Evolutionary conservation across 1,140 invertebrate species (phyloP), one percentile per base, ranked within the genome.

Genomic region (Caerostris extrusa): DNA sequence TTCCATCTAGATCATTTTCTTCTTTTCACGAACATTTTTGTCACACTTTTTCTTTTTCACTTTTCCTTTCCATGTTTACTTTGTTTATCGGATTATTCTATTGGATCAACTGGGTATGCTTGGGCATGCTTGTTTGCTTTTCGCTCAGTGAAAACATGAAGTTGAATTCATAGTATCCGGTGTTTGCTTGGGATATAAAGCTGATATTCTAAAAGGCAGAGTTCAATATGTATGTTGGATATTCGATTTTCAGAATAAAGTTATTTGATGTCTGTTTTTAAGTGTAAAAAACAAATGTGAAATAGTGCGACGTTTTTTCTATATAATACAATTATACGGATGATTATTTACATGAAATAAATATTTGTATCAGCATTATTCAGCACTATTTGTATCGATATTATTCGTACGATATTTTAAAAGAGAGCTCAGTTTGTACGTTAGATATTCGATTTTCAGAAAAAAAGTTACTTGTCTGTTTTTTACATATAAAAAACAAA

Each of bases 11-110:
- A 77, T 77, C 71, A 8, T 10, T 53, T 77, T 77, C 71, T 50
- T 10, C 61, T 53, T 77, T 77, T 34, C 12, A 4, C 7, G 71
- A 53, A 77, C 4, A 77, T 77, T 77, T 77, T 77, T 77, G 71
- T 77, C 71, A 77, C 71, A 77, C 71, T 77, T 77, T 77, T 50
- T 34, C 50, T 34, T 34, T 34, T 34, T 34, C 34, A 34, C 34
- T 34, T 34, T 34, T 34, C 2, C 34, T 34, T 34, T 34, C 34
- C 7, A 5, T 77, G 71, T 77, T 77, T 19, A 77, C 71, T 77
- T 77, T 77, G 71, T 77, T 77, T 77, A 77, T 77, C 34, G 71
- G 71, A 77, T 77, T 77, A 77, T 77, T 77, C 53, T 77, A 77
- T 77, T 77, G 71, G 71, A 77, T 77, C 34, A 5, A 50, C 8